Evolutionary conservation across 1,140 invertebrate species (phyloP).

Genomic region (Papilio glaucus): DNA sequence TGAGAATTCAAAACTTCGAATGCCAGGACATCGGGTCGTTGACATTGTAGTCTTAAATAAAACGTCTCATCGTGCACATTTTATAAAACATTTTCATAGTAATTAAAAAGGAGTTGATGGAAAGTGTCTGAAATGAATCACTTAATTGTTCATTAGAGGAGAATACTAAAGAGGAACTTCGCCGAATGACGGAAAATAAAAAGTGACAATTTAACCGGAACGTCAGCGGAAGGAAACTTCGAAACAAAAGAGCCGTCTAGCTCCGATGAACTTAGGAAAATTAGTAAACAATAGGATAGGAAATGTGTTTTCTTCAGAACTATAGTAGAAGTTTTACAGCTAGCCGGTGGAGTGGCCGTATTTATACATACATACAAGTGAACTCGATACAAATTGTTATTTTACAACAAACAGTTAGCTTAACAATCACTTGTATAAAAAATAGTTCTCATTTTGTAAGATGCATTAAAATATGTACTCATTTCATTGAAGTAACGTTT

Average conservation of each 20-base stretch:
- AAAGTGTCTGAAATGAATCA: conserved; percentile 35
- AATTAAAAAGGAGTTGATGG: conserved; percentile 5
- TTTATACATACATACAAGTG: neutral
- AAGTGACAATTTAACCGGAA: conserved; percentile 73
- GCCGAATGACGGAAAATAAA: conserved; percentile 60
- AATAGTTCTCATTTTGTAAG: too few relatives aligned
- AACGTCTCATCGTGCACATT: conserved; percentile 23
- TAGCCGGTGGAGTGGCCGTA: neutral
- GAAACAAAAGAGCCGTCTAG: conserved; percentile 67
- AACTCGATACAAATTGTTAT: conserved; percentile 1
- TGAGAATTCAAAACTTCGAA: neutral
- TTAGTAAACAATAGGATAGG: conserved; percentile 67
- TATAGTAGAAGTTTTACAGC: conserved; percentile 32
- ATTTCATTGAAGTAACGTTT: too few relatives aligned
- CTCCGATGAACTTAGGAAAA: conserved; percentile 63
- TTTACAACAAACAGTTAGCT: neutral
- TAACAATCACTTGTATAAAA: neutral
- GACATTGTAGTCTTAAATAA: conserved; percentile 18
- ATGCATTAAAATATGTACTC: too few relatives aligned
- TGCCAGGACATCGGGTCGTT: neutral
- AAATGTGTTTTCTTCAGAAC: conserved; percentile 48
- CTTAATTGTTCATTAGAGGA: conserved; percentile 36
- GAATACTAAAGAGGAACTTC: conserved; percentile 42
- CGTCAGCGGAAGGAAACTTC: conserved; percentile 56
- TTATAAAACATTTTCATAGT: conserved; percentile 26